Base-by-base conservation (phyloP, 2,797 vertebrate species). In the Micropoecilia bifurca region DNA sequence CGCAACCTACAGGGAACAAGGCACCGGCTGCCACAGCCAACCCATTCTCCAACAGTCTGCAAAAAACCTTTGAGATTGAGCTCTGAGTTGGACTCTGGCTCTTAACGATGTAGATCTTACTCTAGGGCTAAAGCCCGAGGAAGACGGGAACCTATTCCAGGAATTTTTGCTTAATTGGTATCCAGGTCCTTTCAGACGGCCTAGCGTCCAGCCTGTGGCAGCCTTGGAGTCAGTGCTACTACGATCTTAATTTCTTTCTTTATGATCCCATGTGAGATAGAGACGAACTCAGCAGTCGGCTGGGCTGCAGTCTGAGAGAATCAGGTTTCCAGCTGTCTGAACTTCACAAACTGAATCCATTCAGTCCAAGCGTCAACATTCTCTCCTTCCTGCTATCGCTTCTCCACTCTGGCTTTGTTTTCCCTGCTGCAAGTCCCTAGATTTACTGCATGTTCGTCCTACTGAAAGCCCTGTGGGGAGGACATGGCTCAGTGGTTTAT, bases 21-120 rank as follows among this genome's bases (percentile, higher is more conserved):
- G 85, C 94, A 0, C 86, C 95, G 28, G 90, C 93, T 13, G 92
- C 93, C 63, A 89, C 96, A 33, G 91, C 96, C 73, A 98, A 97
- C 87, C 97, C 97, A 0, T 98, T 98, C 85, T 97, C 97, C 41
- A 97, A 96, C 6, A 97, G 97, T 92, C 93, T 96, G 87, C 96
- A 96, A 83, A 97, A 97, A 89, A 97, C 97, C 45, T 97, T 97
- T 69, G 95, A 97, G 93, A 97, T 97, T 71, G 97, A 97, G 95
- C 96, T 97, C 89, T 97, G 96, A 94, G 73, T 89, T 87, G 2
- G 53, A 25, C 71, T 80, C 4, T 20, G 76, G 20, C 83, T 73
- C 82, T 78, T 72, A 84, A 79, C 86, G 75, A 88, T 82, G 83
- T 82, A 83, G 89, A 78, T 77, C 48, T 75, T 71, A 72, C 50